These are phyloP conservation scores for Microctenopoma stevenorrisi DNA, from an alignment of 2,797 vertebrate genomes.

Conservation along the genomic window DNA sequence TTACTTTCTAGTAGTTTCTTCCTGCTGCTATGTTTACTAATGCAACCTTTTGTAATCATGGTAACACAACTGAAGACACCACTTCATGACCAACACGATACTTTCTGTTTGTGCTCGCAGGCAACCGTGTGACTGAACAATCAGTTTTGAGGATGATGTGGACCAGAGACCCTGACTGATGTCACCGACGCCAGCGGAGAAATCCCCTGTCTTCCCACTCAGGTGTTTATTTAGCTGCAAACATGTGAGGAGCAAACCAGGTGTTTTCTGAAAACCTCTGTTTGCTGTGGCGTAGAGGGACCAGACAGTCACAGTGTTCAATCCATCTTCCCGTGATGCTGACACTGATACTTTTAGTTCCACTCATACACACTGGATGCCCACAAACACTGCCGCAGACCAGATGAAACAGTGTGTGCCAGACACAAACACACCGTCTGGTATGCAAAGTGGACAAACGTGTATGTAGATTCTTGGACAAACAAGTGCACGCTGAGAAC, in stretches of 20 bases:
- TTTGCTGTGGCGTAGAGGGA: conserved; percentile 54
- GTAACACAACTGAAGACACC: no score
- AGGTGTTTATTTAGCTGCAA: conserved; percentile 72
- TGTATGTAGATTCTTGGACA: conserved; percentile 14
- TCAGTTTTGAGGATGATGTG: conserved; percentile 52
- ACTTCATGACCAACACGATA: no score
- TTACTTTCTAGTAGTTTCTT: no score
- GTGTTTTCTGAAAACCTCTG: conserved; percentile 60
- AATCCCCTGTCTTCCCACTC: conserved; percentile 54
- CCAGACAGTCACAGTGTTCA: conserved; percentile 33
- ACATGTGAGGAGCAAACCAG: conserved; percentile 61
- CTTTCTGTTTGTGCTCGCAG: no score
- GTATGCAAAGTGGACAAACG: conserved; percentile 27
- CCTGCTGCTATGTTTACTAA: no score
- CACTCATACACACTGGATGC: conserved; percentile 23
- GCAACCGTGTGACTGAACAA: conserved; percentile 8
- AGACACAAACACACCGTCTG: conserved; percentile 47
- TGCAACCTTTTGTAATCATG: no score
- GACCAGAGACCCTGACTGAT: conserved; percentile 64
- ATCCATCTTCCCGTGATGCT: conserved; percentile 31
- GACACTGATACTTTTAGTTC: conserved; percentile 47
- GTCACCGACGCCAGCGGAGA: conserved; percentile 47
- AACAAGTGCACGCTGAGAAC: conserved; percentile 31
- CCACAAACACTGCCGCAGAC: conserved; percentile 41
- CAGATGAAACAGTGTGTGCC: conserved; percentile 51